Evolutionary conservation across 1,140 invertebrate species (phyloP), one percentile per base, ranked within the genome.

Genomic region (Drosophila tristis): DNA sequence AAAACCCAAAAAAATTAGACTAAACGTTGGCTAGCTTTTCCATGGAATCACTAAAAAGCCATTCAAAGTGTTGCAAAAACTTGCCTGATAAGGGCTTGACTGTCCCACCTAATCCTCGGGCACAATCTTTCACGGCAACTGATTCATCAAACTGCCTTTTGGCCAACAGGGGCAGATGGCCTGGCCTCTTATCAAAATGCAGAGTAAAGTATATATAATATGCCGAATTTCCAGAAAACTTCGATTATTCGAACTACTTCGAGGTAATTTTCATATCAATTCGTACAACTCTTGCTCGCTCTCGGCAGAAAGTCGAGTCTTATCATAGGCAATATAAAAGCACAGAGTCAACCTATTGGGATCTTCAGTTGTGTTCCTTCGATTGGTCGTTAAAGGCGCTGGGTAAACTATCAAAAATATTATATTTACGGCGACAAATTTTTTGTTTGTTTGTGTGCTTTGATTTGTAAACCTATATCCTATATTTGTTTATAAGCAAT

Each of bases 81-180:
- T 53, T 43, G 59, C 26, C 63, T 63, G 59, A 80, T 67, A 49
- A 68, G 39, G 7, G n/a, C 47, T 16, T 64, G 57, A 25, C 8
- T 42, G 43, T 45, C 47, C 71, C 59, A 45, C 47, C 39, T 74
- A 74, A 80, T 73, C 61, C 43, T 39, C 35, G 26, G n/a, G 25
- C 48, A 13, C 61, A 80, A 80, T 73, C 66, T 80, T 72, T 72
- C 72, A 26, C 13, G 43, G 57, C 71, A 72, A 84, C 71, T 79
- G 80, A 84, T 84, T 84, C 80, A 76, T 67, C 70, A 45, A 62
- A 5, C 9, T 31, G 16, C n/a, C 47, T 74, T 62, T 57, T 48
- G 23, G 58, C 48, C 51, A 51, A 7, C 3, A 39, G 4, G 11
- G 35, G 11, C 11, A 13, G 35, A 39, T 39, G 35, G 35, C 35